Conservation (phyloP, 2,797 vertebrate species). For the Rhinichthys osculus region DNA sequence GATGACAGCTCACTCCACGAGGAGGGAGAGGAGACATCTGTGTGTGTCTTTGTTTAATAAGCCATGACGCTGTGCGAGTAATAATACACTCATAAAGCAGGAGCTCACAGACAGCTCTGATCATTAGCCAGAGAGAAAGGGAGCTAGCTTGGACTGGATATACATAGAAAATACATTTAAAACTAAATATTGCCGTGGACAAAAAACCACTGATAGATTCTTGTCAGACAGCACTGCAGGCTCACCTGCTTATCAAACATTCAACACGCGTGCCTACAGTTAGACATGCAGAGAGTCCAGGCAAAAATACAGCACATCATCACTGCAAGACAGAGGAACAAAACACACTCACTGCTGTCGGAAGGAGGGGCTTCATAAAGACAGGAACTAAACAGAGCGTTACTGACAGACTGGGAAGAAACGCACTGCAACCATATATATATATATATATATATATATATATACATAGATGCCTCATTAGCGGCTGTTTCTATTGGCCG, state of each 20-base stretch:
- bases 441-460: too few species aligned
- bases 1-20: neutral
- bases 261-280: neutral
- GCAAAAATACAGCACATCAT: neutral
- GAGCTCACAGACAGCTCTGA: conserved; percentile 5
- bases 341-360: neutral
- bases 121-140: neutral
- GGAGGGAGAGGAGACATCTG: neutral
- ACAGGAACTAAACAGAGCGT: too few species aligned
- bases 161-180: neutral
- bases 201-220: neutral
- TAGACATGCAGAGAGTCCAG: neutral
- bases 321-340: neutral
- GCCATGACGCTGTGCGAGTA: neutral
- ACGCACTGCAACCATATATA: too few species aligned
- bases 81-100: conserved; percentile 21
- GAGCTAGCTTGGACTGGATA: neutral
- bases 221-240: neutral
- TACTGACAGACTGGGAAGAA: too few species aligned
- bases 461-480: too few species aligned
- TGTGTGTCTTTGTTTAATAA: conserved; percentile 5
- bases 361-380: too few species aligned
- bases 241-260: conserved; percentile 18
- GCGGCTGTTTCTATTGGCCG: too few species aligned
- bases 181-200: neutral